Evolutionary conservation across 2,888 invertebrate species (phyloP), one percentile per base, ranked within the genome.

Genomic region (Amblyjoppa proteus): DNA sequence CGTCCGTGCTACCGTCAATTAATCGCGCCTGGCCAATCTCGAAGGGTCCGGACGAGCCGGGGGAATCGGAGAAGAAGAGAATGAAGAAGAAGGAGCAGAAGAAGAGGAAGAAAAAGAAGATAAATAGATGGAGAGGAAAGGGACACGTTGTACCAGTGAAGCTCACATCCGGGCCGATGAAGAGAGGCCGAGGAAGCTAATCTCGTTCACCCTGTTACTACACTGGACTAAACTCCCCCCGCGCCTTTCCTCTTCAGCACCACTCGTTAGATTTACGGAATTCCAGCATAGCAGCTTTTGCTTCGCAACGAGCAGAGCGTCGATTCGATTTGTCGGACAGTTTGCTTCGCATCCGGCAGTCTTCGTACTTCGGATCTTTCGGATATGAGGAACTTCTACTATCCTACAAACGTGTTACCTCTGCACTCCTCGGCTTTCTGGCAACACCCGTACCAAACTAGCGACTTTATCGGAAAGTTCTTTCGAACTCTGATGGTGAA

Each of bases 21-120:
- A 93, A 93, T 93, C 93, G 91, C 89, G 89, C 88, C 91, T 88
- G 89, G 91, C 91, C 92, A 93, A 93, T 93, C 91, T 91, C 87
- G 88, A 75, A 79, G 84, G 84, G 85, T 75, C 80, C 25, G n/a
- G 49, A 75, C 45, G 66, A 79, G 16, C 41, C 20, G 28, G 16
- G 73, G 58, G 56, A 68, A 83, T 75, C 56, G 31, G 88, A 87
- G 81, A 87, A 79, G 81, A 87, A 58, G 45, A 45, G 51, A 78
- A 68, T 66, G 45, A 41, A 68, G 66, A 81, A 71, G 86, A 81
- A 41, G 71, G 69, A 81, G 58, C 45, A 61, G 81, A 66, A 68
- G 56, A 34, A 64, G 66, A 81, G 76, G 68, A 78, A 78, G 87
- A 82, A 49, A 70, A 66, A 82, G 69, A 80, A 83, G 79, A 71